Base-by-base conservation (phyloP, 1,140 invertebrate species). In the Chelonus insularis region DNA sequence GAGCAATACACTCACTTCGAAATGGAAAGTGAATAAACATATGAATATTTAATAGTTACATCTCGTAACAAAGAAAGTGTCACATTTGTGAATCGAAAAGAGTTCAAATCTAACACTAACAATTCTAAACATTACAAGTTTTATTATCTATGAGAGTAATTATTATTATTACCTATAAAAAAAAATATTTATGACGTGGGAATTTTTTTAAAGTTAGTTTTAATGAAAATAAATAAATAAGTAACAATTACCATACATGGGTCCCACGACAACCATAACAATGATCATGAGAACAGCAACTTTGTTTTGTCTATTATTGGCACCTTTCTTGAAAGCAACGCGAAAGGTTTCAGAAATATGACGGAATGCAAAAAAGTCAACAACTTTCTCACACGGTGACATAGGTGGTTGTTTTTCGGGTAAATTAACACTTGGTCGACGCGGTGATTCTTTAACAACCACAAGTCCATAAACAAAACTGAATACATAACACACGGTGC, bases 221-320 rank as follows among this genome's bases (percentile, higher is more conserved):
- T 21, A 45, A 16, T 21, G 1, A 45, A 8, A 39, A 5, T 5
- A 39, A 34, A 51, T 23, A 16, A 51, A 18, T 14, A 29, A 23
- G 39, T 29, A 39, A 43, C 20, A 21, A 81, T 86, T 73, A 91
- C 89, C 91, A 66, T 92, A 89, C 77, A 92, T 85, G 1, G 90
- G 90, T 50, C 91, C 91, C 63, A 92, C 91, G 51, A 92, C 89
- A 9, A 92, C 89, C 84, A 91, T 91, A n/a, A 91, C 85, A 25
- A 91, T 88, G 23, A 92, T 76, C 83, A 92, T 91, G 4, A 93
- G 80, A 69, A 91, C 85, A 56, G 89, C 85, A 12, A 92, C 89
- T 34, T 89, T 83, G 60, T 87, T 82, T 60, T 86, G 84, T 0
- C 90, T 73, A 67, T 91, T 89, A 64, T 89, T 88, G 6, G 86